Evolutionary conservation across 1,140 invertebrate species (phyloP), one percentile per base, ranked within the genome.

Genomic region (Pollicipes pollicipes): DNA sequence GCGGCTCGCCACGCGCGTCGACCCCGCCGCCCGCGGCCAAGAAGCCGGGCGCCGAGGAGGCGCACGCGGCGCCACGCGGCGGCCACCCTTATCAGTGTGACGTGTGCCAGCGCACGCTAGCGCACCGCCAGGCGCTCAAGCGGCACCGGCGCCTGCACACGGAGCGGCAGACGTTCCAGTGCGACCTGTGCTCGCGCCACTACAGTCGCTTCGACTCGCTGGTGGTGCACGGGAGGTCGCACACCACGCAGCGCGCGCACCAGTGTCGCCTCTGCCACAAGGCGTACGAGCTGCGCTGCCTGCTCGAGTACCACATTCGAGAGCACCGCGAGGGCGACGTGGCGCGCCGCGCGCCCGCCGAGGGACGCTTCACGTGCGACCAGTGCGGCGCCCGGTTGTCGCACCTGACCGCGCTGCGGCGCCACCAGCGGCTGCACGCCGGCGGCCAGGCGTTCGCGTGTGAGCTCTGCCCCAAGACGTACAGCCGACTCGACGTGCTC

Each of bases 331-430:
- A 58, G 8, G 45, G 24, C 2, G 45, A 21, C 21, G 17, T 21
- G 13, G 10, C 45, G 8, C 45, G 13, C 21, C 2, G 13, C 2
- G 13, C 45, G 45, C 13, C 24, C 24, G 45, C 17, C 8, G 45
- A 58, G 45, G 2, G 13, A 13, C 6, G 45, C 0, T 74, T 74
- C 67, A 69, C 74, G 26, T 78, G 77, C 68, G 66, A 70, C 67
- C 70, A 74, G 27, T 77, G 76, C 69, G 70, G 71, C 0, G 71
- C 73, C n/a, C 66, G 68, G 26, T 77, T 78, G 72, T 58, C 45
- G 45, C 24, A 3, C 45, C 13, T 58, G 45, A 58, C 45, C 2
- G 45, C 45, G 45, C 45, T 58, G 45, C 45, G 45, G 45, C 45
- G 45, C 13, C 45, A 58, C 45, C 13, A 10, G 21, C 45, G 45